Evolutionary conservation across 1,140 invertebrate genomes (phyloP).

Genomic region (Colletes gigas): DNA sequence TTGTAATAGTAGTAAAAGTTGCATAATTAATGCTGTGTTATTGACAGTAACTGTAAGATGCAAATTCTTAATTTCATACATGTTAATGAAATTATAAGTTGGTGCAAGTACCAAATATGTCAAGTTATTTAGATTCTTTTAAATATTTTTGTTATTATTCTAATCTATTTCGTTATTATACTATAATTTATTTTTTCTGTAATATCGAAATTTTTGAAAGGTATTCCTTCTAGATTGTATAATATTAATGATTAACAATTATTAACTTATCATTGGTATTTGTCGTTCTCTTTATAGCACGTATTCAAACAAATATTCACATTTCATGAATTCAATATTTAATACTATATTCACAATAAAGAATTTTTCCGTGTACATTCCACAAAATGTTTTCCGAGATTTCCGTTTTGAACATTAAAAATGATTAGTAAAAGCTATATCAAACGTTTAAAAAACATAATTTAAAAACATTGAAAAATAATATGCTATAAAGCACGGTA

Average conservation of each 20-base stretch:
- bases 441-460: neutral
- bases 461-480: conserved; percentile 30
- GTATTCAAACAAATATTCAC: conserved; percentile 37
- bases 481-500: conserved; percentile 10
- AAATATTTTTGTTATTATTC: conserved; percentile 1
- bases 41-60: conserved; percentile 26
- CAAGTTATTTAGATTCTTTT: conserved; percentile 14
- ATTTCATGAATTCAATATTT: conserved; percentile 22
- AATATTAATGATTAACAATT: conserved; percentile 19
- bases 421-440: conserved; percentile 1
- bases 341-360: conserved; percentile 29
- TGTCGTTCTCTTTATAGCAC: conserved; percentile 1
- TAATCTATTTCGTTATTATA: conserved; percentile 14
- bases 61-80: conserved; percentile 30
- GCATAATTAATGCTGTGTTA: conserved; percentile 31
- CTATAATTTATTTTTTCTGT: conserved; percentile 3
- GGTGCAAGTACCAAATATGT: conserved; percentile 28
- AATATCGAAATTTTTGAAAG: conserved; percentile 14
- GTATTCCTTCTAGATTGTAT: conserved; percentile 7
- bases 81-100: conserved; percentile 43
- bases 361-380: conserved; percentile 2
- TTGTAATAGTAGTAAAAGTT: conserved; percentile 48
- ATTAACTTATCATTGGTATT: conserved; percentile 36
- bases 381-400: conserved; percentile 3
- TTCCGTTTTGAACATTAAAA: conserved; percentile 10